Percentiles rank a stretch among this genome's conserved stretches.
Conservation (phyloP, 1,140 invertebrate genomes). For the Drosophila jambulina region DNA sequence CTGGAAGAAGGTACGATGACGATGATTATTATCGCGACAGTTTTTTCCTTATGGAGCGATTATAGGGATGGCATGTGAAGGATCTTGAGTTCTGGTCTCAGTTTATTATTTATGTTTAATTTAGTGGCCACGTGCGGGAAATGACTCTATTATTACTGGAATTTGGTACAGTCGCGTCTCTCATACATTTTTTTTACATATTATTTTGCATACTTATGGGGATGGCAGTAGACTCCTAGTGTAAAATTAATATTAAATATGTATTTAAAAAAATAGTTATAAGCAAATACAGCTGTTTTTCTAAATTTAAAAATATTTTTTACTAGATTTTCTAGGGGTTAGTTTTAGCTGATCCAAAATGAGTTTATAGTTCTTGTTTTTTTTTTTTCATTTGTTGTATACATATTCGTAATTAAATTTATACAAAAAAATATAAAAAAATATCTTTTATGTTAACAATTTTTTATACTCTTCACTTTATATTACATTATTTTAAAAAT, state of each 20-base stretch:
- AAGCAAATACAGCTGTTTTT: neutral
- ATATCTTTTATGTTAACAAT: too few relatives aligned
- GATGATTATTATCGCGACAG: slow-evolving; percentile 32
- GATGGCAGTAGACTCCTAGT: neutral
- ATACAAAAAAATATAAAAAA: too few relatives aligned
- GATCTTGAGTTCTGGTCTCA: neutral
- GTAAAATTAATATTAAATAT: neutral
- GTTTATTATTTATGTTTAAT: slow-evolving; percentile 46
- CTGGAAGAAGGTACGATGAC: slow-evolving; percentile 28
- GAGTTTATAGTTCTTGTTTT: neutral
- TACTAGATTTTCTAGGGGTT: neutral
- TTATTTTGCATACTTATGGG: slow-evolving; percentile 19
- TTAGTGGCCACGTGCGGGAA: slow-evolving; percentile 31
- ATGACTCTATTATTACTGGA: slow-evolving; percentile 7
- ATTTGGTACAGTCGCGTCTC: slow-evolving; percentile 9
- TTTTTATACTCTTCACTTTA: too few relatives aligned
- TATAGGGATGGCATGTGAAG: slow-evolving; percentile 36
- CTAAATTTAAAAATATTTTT: neutral
- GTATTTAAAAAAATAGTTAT: too few relatives aligned
- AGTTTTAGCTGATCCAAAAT: neutral
- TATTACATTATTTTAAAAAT: neutral
- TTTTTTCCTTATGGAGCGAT: slow-evolving; percentile 49
- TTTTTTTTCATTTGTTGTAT: neutral
- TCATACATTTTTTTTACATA: too few relatives aligned
- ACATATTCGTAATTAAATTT: too few relatives aligned